phyloP scores from a whole-genome alignment of 2,113 vertebrate genomes.

The Fregata magnificens region DNA sequence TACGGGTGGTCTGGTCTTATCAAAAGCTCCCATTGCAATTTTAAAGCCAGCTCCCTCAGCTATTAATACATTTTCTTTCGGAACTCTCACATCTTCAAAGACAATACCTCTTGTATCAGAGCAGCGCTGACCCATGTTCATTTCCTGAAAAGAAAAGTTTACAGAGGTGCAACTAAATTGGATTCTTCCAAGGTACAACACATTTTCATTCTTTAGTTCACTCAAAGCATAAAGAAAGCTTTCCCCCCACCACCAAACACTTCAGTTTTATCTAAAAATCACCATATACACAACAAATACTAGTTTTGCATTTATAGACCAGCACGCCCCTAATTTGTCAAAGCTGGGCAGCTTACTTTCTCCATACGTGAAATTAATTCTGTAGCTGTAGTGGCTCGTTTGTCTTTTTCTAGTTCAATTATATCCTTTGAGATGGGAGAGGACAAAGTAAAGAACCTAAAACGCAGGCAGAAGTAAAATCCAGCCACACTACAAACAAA shows the following conservation, averaged over 20 bases:
- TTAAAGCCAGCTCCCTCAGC: too few species aligned
- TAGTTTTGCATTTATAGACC: neutral
- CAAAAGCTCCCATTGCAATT: too few species aligned
- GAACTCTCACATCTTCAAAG: too few species aligned
- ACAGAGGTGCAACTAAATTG: neutral
- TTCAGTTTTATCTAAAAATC: neutral
- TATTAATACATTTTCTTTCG: too few species aligned
- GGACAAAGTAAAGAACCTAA: neutral
- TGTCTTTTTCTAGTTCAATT: neutral
- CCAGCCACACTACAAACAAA: neutral
- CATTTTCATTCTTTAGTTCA: neutral
- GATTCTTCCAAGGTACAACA: neutral
- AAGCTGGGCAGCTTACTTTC: neutral
- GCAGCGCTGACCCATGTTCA: conserved; percentile 95
- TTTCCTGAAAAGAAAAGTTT: conserved; percentile 73
- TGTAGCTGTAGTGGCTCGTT: neutral
- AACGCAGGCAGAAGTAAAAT: neutral
- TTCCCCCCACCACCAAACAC: neutral
- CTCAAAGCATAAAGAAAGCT: neutral
- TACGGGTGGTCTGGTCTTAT: too few species aligned
- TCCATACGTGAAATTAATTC: neutral
- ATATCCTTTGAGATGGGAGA: neutral
- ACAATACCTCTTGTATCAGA: conserved; percentile 90
- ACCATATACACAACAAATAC: neutral
- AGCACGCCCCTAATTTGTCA: neutral